Evolutionary conservation across 2,888 invertebrate species (phyloP), one percentile per base, ranked within the genome.

Genomic region (Drosophila phalerata): DNA sequence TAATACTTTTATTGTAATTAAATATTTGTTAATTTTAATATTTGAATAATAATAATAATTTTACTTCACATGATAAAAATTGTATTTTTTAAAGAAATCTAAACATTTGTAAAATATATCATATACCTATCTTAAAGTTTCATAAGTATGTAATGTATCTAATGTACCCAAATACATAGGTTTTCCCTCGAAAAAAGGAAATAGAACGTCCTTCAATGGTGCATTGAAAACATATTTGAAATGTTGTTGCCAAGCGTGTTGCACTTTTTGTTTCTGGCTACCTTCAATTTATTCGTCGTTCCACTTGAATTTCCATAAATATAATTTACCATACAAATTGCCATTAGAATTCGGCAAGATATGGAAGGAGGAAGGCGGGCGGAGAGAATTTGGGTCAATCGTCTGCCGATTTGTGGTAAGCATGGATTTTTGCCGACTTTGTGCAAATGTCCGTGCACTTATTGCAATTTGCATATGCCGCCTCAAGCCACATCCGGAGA

Each of bases 291-390:
- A 84, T 88, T 73, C 76, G 80, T 42, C 63, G 77, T 75, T 74
- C 79, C 70, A 74, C 65, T 68, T 48, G 38, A 79, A 88, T 85
- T 88, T 88, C 71, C 86, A 88, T 88, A 77, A 62, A 17, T 69
- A 15, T 71, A 73, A 77, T 77, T 86, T 81, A 68, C 86, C 85
- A 88, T 86, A 87, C 76, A 81, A 86, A 86, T 88, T 81, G 87
- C 69, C 56, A 78, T 67, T 79, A 64, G 73, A 57, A 68, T 60
- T 70, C 67, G 57, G 62, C 51, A 15, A 30, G 34, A 38, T 32
- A 8, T 43, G 47, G 57, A 8, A 51, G 56, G 11, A 10, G 32
- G 17, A 9, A 49, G 15, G 32, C 11, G 10, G 40, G 38, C 3
- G 25, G 15, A 51, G 48, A 15, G 53, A 3, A 86, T 88, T 73